Percentiles rank a stretch among this genome's conserved stretches.
phyloP scores from a whole-genome alignment of 2,113 vertebrate species.

The Megalops atlanticus region DNA sequence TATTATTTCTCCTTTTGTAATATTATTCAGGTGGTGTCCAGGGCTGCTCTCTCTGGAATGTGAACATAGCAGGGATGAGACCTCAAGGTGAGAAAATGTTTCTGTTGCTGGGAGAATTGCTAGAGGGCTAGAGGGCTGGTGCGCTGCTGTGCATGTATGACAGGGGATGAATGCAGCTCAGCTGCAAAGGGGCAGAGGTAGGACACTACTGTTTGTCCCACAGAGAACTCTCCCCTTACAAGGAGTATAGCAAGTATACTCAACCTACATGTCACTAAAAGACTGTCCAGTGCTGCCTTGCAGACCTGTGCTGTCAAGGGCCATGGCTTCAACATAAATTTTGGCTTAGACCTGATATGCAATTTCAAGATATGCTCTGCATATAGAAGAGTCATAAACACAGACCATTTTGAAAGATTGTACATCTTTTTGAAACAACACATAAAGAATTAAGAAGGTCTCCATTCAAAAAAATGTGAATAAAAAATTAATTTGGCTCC shows the following conservation, averaged over 20 bases:
- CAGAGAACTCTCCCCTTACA: not conserved
- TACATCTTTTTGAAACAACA: too few species aligned
- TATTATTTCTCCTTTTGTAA: not conserved
- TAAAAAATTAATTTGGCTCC: too few species aligned
- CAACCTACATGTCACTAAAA: not conserved
- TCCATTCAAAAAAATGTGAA: too few species aligned
- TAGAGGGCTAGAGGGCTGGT: not conserved
- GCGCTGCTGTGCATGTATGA: not conserved
- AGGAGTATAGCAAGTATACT: not conserved
- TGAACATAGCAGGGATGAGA: not conserved
- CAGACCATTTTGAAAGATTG: too few species aligned
- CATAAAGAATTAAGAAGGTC: too few species aligned
- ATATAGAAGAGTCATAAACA: not conserved
- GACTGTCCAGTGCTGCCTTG: not conserved
- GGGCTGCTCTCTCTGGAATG: not conserved
- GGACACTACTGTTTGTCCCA: not conserved
- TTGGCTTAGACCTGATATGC: not conserved
- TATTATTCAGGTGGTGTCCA: not conserved
- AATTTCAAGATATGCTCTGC: not conserved
- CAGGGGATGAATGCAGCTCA: not conserved
- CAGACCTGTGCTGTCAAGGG: not conserved
- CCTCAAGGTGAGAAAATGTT: not conserved
- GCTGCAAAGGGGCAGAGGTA: not conserved
- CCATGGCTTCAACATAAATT: not conserved
- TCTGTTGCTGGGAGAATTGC: not conserved